These are phyloP conservation scores for Euproctis similis DNA, from an alignment of 2,888 invertebrate genomes.

Conservation along the genomic window DNA sequence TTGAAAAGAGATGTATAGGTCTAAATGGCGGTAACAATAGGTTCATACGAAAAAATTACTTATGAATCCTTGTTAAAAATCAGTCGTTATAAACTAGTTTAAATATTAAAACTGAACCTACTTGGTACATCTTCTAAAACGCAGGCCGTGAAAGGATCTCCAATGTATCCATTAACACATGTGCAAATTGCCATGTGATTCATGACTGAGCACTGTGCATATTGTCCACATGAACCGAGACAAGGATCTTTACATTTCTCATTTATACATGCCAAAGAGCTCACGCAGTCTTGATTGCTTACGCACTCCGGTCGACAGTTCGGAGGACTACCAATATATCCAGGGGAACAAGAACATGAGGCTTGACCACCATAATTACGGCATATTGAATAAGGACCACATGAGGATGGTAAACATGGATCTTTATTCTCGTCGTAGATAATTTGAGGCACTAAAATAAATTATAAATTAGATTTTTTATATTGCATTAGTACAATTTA, in stretches of 20 bases:
- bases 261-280: conserved; percentile 78
- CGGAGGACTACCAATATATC: conserved; percentile 79
- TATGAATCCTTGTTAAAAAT: no score
- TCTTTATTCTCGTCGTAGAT: conserved; percentile 58
- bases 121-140: no score
- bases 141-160: conserved; percentile 78
- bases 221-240: conserved; percentile 79
- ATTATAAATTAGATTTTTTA: not conserved
- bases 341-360: conserved; percentile 77
- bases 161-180: conserved; percentile 74
- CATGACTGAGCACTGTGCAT: conserved; percentile 74
- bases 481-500: not conserved
- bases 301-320: conserved; percentile 81
- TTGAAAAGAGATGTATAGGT: no score
- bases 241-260: conserved; percentile 81
- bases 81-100: no score
- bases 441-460: conserved; percentile 45
- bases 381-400: conserved; percentile 79
- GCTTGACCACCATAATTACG: conserved; percentile 70
- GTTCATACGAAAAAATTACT: no score
- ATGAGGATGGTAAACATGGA: conserved; percentile 81
- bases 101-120: no score
- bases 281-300: conserved; percentile 80
- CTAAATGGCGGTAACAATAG: no score
- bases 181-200: conserved; percentile 79